Base-by-base conservation (phyloP, 2,888 invertebrate genomes). In the Panzeria rudis region DNA sequence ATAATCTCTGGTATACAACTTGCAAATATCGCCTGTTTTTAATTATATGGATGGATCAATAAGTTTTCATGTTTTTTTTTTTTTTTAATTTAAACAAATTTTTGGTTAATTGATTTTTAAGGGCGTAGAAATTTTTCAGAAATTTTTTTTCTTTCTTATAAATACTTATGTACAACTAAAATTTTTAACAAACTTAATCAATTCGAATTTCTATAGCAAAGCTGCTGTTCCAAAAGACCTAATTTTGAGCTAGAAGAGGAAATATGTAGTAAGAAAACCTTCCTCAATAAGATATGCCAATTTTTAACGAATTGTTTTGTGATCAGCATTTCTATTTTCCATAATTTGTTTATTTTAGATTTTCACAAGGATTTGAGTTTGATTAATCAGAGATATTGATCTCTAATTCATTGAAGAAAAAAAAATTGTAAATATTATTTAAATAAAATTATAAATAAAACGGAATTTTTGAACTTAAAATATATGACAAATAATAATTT, bases 1-100 rank as follows among this genome's bases (percentile, higher is more conserved):
- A 98, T 98, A 95, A 99, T 99, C 97, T 99, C 99, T 94, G 99
- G 99, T 95, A 99, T 98, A 96, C 98, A 99, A 96, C 98, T 98
- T 95, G 99, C 99, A 97, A 99, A 99, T 96, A 99, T 98, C 95
- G 99, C 99, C 98, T 99, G 92, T 92, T 90, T 91, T 90, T 89
- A 90, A 90, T 90, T 91, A 91, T 91, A 91, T 89, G 91, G 90
- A 91, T 89, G 72, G 50, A 90, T 88, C 87, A 88, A 87, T 89
- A 83, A 86, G 83, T 59, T 59, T 50, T 50, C 6, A 11, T 38
- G 4, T 56, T 56, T 56, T 87, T n/a, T 78, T 68, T 59, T 72
- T 44, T 56, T 20, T 61, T 61, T 62, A n/a, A 8, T 80, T 84
- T 85, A 84, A 87, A 86, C 52, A 47, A 72, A 69, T 69, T 85